A percentile compares a stretch with the other conserved stretches of the same genome.
phyloP scores from a whole-genome alignment of 2,888 invertebrate genomes.

The Xanthia icteritia region DNA sequence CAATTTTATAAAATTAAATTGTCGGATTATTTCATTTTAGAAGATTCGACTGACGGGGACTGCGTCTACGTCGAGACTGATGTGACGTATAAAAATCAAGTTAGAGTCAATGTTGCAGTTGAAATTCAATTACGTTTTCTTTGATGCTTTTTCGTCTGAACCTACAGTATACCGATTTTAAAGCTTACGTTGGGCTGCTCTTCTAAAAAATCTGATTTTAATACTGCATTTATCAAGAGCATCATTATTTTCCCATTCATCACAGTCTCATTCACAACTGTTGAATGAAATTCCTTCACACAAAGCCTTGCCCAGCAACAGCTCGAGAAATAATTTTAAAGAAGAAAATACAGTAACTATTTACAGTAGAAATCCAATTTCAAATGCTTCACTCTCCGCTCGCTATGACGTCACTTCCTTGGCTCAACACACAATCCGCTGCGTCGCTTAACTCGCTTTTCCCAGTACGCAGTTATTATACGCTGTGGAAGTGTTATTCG shows the following conservation, averaged over 20 bases:
- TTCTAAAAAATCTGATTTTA: background rate
- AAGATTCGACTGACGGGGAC: conserved; percentile 39
- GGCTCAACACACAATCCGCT: conserved; percentile 45
- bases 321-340: conserved; percentile 18
- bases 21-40: conserved; percentile 53
- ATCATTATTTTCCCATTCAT: background rate
- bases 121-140: conserved; percentile 41
- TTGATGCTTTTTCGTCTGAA: background rate
- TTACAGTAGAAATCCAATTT: conserved; percentile 57
- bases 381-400: conserved; percentile 48
- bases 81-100: conserved; percentile 44
- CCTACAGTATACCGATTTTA: background rate
- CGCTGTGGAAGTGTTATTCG: conserved; percentile 60
- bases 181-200: no score
- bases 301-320: conserved; percentile 23
- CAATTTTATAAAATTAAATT: conserved; percentile 60
- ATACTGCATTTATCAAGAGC: background rate
- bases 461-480: conserved; percentile 58
- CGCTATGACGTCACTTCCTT: conserved; percentile 49
- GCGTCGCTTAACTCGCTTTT: conserved; percentile 51
- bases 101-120: conserved; percentile 42
- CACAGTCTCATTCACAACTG: background rate
- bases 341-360: conserved; percentile 53
- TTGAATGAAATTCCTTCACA: conserved; percentile 9
- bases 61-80: conserved; percentile 32